Evolutionary conservation across 2,797 vertebrate species (phyloP).

Genomic region (Halcyon badia): DNA sequence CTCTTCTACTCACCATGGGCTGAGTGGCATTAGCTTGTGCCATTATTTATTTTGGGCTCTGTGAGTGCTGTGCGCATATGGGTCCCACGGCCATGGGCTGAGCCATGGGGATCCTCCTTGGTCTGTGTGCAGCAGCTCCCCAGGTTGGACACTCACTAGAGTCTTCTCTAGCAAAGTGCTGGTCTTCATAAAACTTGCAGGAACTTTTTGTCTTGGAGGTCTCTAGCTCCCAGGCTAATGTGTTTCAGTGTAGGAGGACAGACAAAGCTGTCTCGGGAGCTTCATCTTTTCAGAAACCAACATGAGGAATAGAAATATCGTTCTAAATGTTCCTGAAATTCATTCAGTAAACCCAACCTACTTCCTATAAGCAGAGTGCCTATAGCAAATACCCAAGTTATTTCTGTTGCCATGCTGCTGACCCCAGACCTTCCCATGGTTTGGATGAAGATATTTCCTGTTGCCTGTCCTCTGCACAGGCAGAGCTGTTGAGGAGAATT

Average conservation of each 20-base stretch:
- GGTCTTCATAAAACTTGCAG: neutral
- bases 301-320: rapidly evolving
- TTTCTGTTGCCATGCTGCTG: rapidly evolving
- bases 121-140: neutral
- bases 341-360: neutral
- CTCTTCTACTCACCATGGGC: neutral
- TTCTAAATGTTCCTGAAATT: neutral
- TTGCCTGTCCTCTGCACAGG: neutral
- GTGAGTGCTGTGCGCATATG: neutral
- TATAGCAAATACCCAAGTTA: neutral
- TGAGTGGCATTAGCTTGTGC: rapidly evolving
- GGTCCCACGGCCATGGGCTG: rapidly evolving
- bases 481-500: neutral
- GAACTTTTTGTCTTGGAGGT: neutral
- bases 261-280: neutral
- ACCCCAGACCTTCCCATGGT: neutral
- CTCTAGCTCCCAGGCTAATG: neutral
- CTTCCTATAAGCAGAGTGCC: neutral
- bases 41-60: neutral
- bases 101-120: neutral
- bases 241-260: neutral
- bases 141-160: rapidly evolving
- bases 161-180: neutral
- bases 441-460: neutral
- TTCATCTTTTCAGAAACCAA: neutral